phyloP scores from a whole-genome alignment of 2,797 vertebrate species.

The Liparis tanakae region DNA sequence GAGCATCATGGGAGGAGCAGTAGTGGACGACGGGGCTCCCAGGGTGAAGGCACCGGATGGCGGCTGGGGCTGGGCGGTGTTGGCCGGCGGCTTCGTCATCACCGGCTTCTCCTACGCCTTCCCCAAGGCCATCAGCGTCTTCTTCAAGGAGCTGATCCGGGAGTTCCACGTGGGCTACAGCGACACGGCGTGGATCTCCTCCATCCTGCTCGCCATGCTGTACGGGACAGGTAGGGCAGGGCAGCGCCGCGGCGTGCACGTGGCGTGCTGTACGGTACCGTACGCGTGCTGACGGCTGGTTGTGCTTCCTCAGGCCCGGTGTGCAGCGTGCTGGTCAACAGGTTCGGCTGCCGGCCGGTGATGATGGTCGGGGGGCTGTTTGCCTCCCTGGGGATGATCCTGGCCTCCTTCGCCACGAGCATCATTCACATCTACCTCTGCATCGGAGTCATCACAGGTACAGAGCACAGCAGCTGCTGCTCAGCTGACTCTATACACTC shows the following conservation, averaged over 20 bases:
- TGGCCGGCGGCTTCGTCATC: constrained; percentile 91
- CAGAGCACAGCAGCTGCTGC: neutral
- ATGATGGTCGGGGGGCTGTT: constrained; percentile 94
- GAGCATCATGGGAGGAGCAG: constrained; percentile 89
- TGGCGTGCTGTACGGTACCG: neutral
- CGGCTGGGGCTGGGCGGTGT: constrained; percentile 94
- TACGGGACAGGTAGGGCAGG: constrained; percentile 89
- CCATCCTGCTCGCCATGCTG: constrained; percentile 94
- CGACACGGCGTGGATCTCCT: constrained; percentile 95
- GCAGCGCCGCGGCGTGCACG: no score
- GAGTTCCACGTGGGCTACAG: constrained; percentile 93
- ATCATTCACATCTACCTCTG: constrained; percentile 90
- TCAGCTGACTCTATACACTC: neutral
- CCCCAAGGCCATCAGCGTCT: constrained; percentile 95
- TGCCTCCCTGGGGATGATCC: constrained; percentile 91
- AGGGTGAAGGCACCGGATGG: constrained; percentile 91
- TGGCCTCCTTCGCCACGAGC: constrained; percentile 88
- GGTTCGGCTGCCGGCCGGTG: constrained; percentile 92
- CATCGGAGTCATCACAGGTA: constrained; percentile 92
- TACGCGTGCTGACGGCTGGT: neutral
- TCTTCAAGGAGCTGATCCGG: constrained; percentile 93
- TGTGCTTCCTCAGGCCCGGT: constrained; percentile 85
- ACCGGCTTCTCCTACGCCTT: constrained; percentile 98
- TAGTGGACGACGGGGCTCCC: constrained; percentile 84
- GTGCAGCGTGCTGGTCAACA: constrained; percentile 92